A percentile compares a stretch with the other conserved stretches of the same genome.
Evolutionary conservation across 2,888 invertebrate species (phyloP).

Genomic region (Ichneumoninae sp.): DNA sequence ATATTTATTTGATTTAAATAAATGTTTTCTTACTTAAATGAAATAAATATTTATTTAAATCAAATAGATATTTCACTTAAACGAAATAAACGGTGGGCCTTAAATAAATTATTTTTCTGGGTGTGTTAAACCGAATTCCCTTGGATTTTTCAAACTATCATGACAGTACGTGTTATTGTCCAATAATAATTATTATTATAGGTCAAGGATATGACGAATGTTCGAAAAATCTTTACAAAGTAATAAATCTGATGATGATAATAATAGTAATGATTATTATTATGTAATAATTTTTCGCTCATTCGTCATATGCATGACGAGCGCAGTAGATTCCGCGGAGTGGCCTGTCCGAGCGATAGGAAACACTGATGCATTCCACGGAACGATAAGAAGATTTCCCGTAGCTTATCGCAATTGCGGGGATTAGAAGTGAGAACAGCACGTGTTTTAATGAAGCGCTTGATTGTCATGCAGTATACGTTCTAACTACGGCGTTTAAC

Average conservation of each 20-base stretch:
- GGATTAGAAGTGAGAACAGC: not conserved
- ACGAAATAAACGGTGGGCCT: no score
- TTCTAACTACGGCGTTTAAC: slow-evolving; percentile 13
- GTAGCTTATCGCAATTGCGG: slow-evolving; percentile 20
- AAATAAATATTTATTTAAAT: no score
- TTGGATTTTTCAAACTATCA: no score
- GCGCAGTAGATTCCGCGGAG: slow-evolving; percentile 13
- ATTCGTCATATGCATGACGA: not conserved
- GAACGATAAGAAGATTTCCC: slow-evolving; percentile 7
- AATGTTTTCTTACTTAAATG: no score
- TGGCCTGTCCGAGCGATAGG: not conserved
- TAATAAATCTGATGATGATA: not conserved
- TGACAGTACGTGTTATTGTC: no score
- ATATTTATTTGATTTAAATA: no score
- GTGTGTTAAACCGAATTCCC: no score
- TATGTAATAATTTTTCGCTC: not conserved
- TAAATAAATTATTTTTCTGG: no score
- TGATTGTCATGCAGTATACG: slow-evolving; percentile 18
- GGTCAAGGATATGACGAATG: no score
- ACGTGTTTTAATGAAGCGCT: not conserved
- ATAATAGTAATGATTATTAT: not conserved
- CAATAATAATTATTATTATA: no score
- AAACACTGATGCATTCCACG: slow-evolving; percentile 1
- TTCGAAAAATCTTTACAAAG: no score
- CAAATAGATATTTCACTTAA: no score